Conservation (phyloP, 2,797 vertebrate genomes). For the Myripristis murdjan region DNA sequence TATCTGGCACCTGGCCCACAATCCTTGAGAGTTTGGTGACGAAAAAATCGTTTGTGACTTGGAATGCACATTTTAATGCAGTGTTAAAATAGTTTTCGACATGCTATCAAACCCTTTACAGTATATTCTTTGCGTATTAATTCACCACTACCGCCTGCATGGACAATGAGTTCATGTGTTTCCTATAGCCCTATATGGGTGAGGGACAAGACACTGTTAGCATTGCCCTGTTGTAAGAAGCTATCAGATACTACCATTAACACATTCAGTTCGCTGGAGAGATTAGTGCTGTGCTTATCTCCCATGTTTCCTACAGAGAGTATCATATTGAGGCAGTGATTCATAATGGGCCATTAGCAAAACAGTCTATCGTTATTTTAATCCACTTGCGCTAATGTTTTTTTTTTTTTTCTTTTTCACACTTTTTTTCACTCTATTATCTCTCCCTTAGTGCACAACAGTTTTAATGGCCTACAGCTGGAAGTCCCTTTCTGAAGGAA, state of each 20-base stretch:
- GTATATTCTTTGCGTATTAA: slow-evolving; percentile 14
- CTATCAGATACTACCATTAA: slow-evolving; percentile 24
- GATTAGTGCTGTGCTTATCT: slow-evolving; percentile 63
- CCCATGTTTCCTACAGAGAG: slow-evolving; percentile 37
- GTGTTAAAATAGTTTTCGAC: slow-evolving; percentile 34
- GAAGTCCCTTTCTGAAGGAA: slow-evolving; percentile 1
- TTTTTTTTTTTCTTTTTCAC: slow-evolving; percentile 32
- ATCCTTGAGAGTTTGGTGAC: slow-evolving; percentile 24
- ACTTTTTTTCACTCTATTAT: slow-evolving; percentile 38
- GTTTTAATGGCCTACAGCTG: slow-evolving; percentile 39
- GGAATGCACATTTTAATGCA: slow-evolving; percentile 33
- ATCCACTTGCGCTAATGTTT: slow-evolving; percentile 51
- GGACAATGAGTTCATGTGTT: not conserved
- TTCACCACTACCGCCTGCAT: slow-evolving; percentile 23
- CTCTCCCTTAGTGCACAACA: slow-evolving; percentile 32
- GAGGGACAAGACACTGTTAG: slow-evolving; percentile 21
- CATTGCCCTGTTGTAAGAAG: not conserved
- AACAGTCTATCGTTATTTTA: slow-evolving; percentile 67
- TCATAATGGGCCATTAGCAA: slow-evolving; percentile 65
- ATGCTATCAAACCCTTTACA: slow-evolving; percentile 12
- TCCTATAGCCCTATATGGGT: not conserved
- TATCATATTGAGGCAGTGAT: slow-evolving; percentile 57
- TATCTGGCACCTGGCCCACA: slow-evolving; percentile 49
- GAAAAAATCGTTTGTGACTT: slow-evolving; percentile 38
- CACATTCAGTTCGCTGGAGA: slow-evolving; percentile 27